A percentile compares a stretch with the other conserved stretches of the same genome.
Conservation (phyloP, 2,888 invertebrate species). For the Sepiola atlantica region DNA sequence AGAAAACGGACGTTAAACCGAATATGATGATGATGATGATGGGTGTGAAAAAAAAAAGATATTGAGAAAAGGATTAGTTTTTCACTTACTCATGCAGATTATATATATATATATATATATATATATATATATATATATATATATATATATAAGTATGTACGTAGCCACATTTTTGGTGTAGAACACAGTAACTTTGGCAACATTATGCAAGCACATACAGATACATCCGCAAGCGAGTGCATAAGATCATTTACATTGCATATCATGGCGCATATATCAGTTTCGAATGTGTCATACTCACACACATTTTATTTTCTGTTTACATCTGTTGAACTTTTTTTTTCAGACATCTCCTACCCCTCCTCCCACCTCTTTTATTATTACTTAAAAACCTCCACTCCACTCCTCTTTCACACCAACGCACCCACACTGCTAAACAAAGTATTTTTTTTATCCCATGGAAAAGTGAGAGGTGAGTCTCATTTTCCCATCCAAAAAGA, state of each 20-base stretch:
- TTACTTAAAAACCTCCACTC: not conserved
- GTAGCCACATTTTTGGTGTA: no score
- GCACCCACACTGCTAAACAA: not conserved
- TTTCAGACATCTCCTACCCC: not conserved
- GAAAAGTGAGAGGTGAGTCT: not conserved
- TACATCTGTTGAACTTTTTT: not conserved
- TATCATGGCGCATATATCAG: not conserved
- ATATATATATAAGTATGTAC: no score
- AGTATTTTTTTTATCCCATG: not conserved
- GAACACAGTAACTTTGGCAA: no score
- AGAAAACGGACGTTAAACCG: no score
- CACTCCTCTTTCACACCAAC: not conserved
- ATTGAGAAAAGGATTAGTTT: no score
- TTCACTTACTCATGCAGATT: no score
- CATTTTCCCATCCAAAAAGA: not conserved
- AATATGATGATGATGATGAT: no score
- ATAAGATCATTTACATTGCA: not conserved
- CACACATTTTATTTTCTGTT: not conserved
- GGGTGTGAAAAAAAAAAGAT: no score
- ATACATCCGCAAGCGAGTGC: no score
- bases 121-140: no score
- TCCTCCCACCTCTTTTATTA: not conserved
- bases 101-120: no score
- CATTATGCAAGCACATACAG: no score
- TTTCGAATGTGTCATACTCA: not conserved